A percentile compares a stretch with the other conserved stretches of the same genome.
Evolutionary conservation across 2,797 vertebrate genomes (phyloP).

Genomic region (Falco columbarius): DNA sequence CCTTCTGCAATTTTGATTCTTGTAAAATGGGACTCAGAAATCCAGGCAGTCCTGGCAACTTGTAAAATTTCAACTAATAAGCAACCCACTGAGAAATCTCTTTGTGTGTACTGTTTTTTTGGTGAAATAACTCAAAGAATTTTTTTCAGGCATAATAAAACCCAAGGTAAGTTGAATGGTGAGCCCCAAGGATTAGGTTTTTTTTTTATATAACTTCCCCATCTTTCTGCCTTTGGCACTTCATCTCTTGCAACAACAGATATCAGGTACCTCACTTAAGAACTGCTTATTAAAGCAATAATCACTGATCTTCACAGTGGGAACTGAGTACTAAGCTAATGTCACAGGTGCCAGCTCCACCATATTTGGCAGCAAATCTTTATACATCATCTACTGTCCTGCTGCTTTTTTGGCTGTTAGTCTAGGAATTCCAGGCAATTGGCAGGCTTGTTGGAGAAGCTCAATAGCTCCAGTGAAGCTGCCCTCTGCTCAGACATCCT

Average conservation of each 20-base stretch:
- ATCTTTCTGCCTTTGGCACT: constrained; percentile 66
- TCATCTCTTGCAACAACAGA: constrained; percentile 61
- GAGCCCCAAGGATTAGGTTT: not conserved
- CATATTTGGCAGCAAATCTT: constrained; percentile 53
- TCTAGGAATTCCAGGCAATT: constrained; percentile 36
- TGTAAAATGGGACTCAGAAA: not conserved
- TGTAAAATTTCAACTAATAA: constrained; percentile 24
- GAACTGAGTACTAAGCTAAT: constrained; percentile 61
- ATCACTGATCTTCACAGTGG: constrained; percentile 76
- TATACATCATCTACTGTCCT: constrained; percentile 56
- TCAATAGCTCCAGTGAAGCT: constrained; percentile 9
- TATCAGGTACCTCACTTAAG: constrained; percentile 77
- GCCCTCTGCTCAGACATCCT: not conserved
- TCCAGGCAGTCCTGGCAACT: not conserved
- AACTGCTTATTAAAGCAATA: constrained; percentile 69
- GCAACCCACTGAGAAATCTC: not conserved
- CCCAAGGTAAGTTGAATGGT: not conserved
- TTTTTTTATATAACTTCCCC: not conserved
- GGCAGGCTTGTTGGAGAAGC: constrained; percentile 37
- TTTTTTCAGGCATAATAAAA: constrained; percentile 25
- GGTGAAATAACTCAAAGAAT: not conserved
- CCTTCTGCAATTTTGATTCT: not conserved
- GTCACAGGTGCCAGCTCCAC: constrained; percentile 55
- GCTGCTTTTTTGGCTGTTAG: constrained; percentile 41
- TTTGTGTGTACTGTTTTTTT: not conserved